Evolutionary conservation across 2,888 invertebrate genomes (phyloP).

Genomic region (Synergus laeviventris): DNA sequence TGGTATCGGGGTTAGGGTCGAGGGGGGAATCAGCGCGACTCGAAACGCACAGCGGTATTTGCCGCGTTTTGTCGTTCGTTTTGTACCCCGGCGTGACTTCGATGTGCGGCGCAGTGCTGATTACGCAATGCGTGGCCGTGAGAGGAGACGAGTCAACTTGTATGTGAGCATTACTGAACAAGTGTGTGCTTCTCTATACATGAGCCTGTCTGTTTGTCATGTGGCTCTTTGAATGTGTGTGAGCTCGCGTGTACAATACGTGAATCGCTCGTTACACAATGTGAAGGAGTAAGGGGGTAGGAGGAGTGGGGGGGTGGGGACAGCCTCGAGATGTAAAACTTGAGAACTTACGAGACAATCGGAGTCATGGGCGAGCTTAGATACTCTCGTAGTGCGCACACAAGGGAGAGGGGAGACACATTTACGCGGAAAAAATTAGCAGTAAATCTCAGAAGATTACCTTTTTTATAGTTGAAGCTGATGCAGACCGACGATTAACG

Average conservation of each 20-base stretch:
- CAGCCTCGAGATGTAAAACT: conserved; percentile 44
- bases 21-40: conserved; percentile 40
- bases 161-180: conserved; percentile 26
- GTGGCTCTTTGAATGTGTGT: conserved; percentile 48
- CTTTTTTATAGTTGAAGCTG: not conserved
- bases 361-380: conserved; percentile 37
- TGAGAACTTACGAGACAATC: conserved; percentile 41
- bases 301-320: conserved; percentile 45
- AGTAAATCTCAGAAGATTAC: not conserved
- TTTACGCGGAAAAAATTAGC: conserved; percentile 11
- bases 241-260: conserved; percentile 45
- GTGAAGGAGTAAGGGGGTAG: conserved; percentile 47
- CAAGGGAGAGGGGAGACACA: not conserved
- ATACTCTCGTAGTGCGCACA: conserved; percentile 1
- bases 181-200: conserved; percentile 12
- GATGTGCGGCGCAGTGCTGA: conserved; percentile 65
- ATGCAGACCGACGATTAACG: no score
- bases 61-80: conserved; percentile 67
- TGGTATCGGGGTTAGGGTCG: conserved; percentile 22
- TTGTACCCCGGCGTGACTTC: conserved; percentile 65
- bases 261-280: conserved; percentile 53
- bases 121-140: conserved; percentile 76
- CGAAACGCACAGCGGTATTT: conserved; percentile 60
- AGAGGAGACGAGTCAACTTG: conserved; percentile 65
- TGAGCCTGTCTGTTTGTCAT: conserved; percentile 41